phyloP scores from a whole-genome alignment of 2,113 vertebrate genomes.

The Geococcyx californianus region DNA sequence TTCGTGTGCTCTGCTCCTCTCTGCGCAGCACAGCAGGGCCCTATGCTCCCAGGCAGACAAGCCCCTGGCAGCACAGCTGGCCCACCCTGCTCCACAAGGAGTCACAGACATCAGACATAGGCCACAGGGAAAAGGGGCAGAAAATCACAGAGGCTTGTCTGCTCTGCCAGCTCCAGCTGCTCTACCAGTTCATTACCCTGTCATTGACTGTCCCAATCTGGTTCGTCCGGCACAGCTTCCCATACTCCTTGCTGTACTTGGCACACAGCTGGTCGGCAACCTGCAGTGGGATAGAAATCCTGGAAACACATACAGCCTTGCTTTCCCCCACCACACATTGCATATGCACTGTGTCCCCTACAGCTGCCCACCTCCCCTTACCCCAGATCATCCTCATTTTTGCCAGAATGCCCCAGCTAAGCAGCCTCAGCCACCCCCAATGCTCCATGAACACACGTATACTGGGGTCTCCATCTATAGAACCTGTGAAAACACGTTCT shows the following conservation, averaged over 20 bases:
- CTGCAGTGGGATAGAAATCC: conserved; percentile 69
- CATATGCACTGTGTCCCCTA: not conserved
- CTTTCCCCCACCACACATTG: not conserved
- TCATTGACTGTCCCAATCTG: conserved; percentile 98
- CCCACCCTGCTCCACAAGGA: not conserved
- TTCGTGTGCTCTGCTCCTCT: not conserved
- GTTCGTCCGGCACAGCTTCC: conserved; percentile 95
- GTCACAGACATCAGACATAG: not conserved
- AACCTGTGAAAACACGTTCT: not conserved
- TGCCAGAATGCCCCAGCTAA: not conserved
- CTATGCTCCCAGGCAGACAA: not conserved
- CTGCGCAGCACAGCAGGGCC: not conserved
- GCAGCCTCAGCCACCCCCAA: not conserved
- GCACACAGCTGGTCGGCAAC: conserved; percentile 96
- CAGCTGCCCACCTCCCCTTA: not conserved
- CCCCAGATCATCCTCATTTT: not conserved
- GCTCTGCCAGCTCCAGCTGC: not conserved
- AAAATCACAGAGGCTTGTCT: not conserved
- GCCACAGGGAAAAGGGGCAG: not conserved
- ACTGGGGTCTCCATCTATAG: not conserved
- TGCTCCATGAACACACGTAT: not conserved
- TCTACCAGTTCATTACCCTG: conserved; percentile 76
- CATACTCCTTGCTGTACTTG: conserved; percentile 99
- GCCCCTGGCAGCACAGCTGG: not conserved
- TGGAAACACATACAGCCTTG: not conserved